Conservation (phyloP, 2,888 invertebrate genomes). For the Leucophenga maculata region DNA sequence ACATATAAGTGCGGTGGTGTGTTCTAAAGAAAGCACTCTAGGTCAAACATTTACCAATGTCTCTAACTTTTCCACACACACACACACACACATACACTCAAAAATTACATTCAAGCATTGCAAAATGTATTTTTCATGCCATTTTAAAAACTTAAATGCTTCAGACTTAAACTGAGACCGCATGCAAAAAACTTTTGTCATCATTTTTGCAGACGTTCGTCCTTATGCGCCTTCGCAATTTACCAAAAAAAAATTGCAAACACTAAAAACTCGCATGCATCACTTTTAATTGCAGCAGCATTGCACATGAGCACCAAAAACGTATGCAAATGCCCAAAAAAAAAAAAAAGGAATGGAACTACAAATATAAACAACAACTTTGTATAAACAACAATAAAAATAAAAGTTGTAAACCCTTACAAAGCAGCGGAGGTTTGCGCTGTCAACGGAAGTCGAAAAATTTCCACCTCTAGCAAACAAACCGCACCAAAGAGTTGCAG, state of each 20-base stretch:
- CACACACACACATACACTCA: not conserved
- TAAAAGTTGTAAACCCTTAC: not conserved
- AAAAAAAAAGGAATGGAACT: not conserved
- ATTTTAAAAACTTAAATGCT: not conserved
- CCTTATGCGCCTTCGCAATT: not conserved
- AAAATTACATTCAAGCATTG: not conserved
- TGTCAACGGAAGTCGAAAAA: not conserved
- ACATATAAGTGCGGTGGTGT: no score
- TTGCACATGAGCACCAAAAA: constrained; percentile 16
- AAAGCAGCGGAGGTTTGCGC: not conserved
- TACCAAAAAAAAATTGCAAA: no score
- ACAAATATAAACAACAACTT: not conserved
- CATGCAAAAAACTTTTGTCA: not conserved
- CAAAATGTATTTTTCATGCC: no score
- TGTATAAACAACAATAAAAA: not conserved
- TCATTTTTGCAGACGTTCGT: not conserved
- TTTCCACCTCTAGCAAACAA: not conserved
- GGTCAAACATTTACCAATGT: no score
- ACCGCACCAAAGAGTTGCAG: not conserved
- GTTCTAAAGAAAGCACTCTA: no score
- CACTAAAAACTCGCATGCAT: constrained; percentile 4
- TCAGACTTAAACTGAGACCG: not conserved
- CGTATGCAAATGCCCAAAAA: constrained; percentile 14
- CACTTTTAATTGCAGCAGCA: constrained; percentile 16
- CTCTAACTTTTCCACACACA: not conserved